Evolutionary conservation across 2,888 invertebrate species (phyloP).

Genomic region (Enchytraeus crypticus): DNA sequence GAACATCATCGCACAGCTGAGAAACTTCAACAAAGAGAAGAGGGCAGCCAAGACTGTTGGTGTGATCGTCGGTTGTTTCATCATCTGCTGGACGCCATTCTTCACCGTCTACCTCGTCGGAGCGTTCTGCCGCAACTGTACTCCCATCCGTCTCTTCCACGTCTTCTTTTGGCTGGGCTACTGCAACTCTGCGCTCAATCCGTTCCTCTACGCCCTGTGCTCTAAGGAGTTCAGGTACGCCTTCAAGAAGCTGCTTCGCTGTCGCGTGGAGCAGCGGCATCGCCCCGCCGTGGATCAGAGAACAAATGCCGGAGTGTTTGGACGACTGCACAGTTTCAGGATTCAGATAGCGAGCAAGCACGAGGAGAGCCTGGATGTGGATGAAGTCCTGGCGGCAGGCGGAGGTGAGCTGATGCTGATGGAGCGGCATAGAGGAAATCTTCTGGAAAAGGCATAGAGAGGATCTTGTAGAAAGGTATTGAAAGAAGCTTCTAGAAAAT

Average conservation of each 20-base stretch:
- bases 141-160: conserved; percentile 70
- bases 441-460: too few relatives aligned
- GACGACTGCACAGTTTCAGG: background rate
- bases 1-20: conserved; percentile 6
- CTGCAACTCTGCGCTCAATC: conserved; percentile 91
- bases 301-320: background rate
- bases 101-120: conserved; percentile 86
- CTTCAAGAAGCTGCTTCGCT: conserved; percentile 4
- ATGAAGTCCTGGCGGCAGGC: too few relatives aligned
- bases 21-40: conserved; percentile 57
- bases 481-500: too few relatives aligned
- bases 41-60: conserved; percentile 93
- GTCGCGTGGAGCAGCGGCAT: background rate
- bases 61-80: conserved; percentile 93
- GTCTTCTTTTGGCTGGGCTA: conserved; percentile 94
- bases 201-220: conserved; percentile 42
- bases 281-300: background rate
- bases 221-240: conserved; percentile 8
- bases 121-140: conserved; percentile 69
- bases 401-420: too few relatives aligned
- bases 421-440: too few relatives aligned
- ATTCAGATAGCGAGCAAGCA: background rate
- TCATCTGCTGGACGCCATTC: conserved; percentile 92
- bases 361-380: background rate
- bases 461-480: too few relatives aligned